Base-by-base conservation (phyloP, 2,797 vertebrate species). In the Falco novaeseelandiae region DNA sequence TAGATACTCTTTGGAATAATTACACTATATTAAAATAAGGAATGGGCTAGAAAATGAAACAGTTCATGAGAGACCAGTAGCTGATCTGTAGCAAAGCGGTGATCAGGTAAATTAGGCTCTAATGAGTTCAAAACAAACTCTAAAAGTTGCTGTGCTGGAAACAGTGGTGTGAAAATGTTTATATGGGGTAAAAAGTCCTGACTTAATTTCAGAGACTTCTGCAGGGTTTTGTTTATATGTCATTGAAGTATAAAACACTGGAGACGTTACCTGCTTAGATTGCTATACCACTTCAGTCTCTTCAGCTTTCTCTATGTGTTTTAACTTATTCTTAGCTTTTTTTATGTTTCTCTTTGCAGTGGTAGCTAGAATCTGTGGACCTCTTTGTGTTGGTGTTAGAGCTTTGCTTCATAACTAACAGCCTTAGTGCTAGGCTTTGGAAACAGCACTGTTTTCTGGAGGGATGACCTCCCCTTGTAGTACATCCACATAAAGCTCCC, bases 291-390 rank as follows among this genome's bases (percentile, higher is more conserved):
- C 38, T 74, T 62, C 57, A 52, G 1, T 29, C 38, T 59, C 20
- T 58, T 38, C 18, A 63, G 40, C 29, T 69, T 78, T 26, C 52
- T 6, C 1, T 1, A 1, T 0, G 0, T 22, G 32, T 8, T 21
- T 5, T 46, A 78, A 65, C 6, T 67, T 51, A 26, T 21, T 23
- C 1, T 3, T 9, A 14, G 34, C 5, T 5, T 71, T 84, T 79
- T 18, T 30, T 3, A 21, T 44, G 42, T 21, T 80, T 42, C 16
- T 74, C 8, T 61, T 61, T 46, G 48, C 14, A 52, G 25, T 8
- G 13, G 29, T 42, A 62, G 36, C 51, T 46, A 5, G 29, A 51
- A 12, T n/a, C 62, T 8, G 30, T 9, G 16, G 8, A 21, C 4
- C 2, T 34, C 10, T 69, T 22, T 82, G 46, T 49, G 40, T 2